Base-by-base conservation (phyloP, 2,888 invertebrate genomes). In the Ischnus inquisitorius region DNA sequence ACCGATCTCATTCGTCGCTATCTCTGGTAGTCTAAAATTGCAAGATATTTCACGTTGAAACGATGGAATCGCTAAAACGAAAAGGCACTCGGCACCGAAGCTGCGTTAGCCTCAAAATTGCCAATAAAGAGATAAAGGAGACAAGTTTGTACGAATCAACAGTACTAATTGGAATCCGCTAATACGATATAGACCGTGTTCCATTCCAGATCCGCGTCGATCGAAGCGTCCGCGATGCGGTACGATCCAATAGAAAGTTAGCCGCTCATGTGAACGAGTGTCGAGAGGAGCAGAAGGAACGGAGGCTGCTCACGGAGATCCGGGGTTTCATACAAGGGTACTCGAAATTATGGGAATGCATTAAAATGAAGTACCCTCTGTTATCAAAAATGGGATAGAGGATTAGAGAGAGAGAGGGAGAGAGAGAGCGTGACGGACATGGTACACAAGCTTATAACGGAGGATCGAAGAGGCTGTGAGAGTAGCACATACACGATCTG, bases 331-430 rank as follows among this genome's bases (percentile, higher is more conserved):
- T 68, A 72, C 46, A 34, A 68, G 25, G 46, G 67, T 43, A 54
- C 28, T 60, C 16, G 60, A 67, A 69, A 72, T 71, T 76, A 76
- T 71, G 51, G 71, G 78, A 62, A 68, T 62, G 51, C 60, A 78
- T 74, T 74, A 68, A 74, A 67, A 74, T 19, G 41, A 79, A 75
- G 78, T 74, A 43, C 43, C 22, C 41, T 41, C 19, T 68, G 22
- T 76, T 57, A 71, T 22, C 16, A 68, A 64, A 74, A 77, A 67
- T 67, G 25, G 78, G 43, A 46, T n/a, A 71, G 64, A 28, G 64
- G 39, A n/a, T 8, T 19, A 60, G 60, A 46, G 19, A 14, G 19
- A 25, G 41, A 25, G 19, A 62, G 22, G 12, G 34, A 34, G 34
- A 34, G 2, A 34, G 34, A 1, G 34, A 34, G 34, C 3, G 34